Base-by-base conservation (phyloP, 2,797 vertebrate species). In the Darevskia nairensis region DNA sequence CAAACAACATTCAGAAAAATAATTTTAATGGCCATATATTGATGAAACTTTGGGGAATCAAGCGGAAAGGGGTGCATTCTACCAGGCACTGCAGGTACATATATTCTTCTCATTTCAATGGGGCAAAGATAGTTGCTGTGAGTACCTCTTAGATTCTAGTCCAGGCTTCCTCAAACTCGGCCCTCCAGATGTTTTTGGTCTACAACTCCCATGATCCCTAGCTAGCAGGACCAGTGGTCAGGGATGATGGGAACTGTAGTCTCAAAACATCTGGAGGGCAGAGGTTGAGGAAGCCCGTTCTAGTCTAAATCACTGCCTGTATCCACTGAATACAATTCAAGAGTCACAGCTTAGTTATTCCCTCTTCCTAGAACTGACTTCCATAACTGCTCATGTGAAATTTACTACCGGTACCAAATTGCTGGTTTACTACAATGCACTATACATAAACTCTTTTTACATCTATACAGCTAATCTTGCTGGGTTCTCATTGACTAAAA, bases 301-400 rank as follows among this genome's bases (percentile, higher is more conserved):
- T 55, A 15, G 13, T 15, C 50, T 3, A 69, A 88, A 79, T 44
- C 23, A 85, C 32, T 41, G 61, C 2, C 5, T 61, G 69, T 86
- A 69, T 0, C 66, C 88, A 84, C 76, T 69, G 15, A 84, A 84
- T 17, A 74, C 32, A 87, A 66, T 15, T 25, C 25, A 80, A 77
- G 68, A 68, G 72, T 71, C 19, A 8, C 7, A 89, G 19, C 23
- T 75, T 17, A 35, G n/a, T 15, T 75, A 74, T 44, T 88, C 50
- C 71, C 2, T 46, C 32, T 89, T 80, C 44, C 86, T 86, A 64
- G 11, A 10, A 79, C 25, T 19, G 72, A 76, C 75, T 90, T 80
- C n/a, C 27, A 86, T 23, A 85, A 76, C n/a, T 17, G 27, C 21
- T 39, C 21, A 17, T 3, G 27, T 32, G 2, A 61, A 15, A 50